A percentile compares a stretch with the other conserved stretches of the same genome.
phyloP scores from a whole-genome alignment of 2,113 vertebrate genomes.

The Erythrocercus mccallii region DNA sequence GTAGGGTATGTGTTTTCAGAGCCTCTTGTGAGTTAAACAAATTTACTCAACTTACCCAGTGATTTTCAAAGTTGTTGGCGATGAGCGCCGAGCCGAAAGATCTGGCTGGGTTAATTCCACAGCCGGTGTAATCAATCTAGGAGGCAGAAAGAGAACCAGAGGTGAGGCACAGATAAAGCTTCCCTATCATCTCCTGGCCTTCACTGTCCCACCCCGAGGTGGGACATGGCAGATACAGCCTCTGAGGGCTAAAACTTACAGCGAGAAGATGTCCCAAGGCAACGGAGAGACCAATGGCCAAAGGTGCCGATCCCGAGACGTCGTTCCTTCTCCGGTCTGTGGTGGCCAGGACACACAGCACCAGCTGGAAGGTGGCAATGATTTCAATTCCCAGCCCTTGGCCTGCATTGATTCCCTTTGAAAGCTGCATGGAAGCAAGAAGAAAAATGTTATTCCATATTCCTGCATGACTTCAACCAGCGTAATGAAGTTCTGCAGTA shows the following conservation, averaged over 20 bases:
- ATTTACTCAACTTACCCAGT: constrained; percentile 84
- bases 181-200: not conserved
- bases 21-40: not conserved
- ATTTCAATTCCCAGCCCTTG: constrained; percentile 94
- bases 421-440: constrained; percentile 57
- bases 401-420: constrained; percentile 73
- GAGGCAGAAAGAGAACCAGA: not conserved
- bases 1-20: not conserved
- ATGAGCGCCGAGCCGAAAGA: constrained; percentile 92
- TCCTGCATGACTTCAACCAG: not conserved
- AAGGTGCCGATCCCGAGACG: constrained; percentile 85
- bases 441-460: not conserved
- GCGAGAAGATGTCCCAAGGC: constrained; percentile 91
- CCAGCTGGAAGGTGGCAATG: constrained; percentile 92
- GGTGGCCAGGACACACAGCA: constrained; percentile 92
- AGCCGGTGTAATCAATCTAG: constrained; percentile 96
- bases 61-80: constrained; percentile 80
- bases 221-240: not conserved
- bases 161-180: not conserved
- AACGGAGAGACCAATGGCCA: constrained; percentile 94
- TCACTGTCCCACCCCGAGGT: too few relatives aligned
- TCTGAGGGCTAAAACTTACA: constrained; percentile 72
- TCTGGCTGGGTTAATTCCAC: constrained; percentile 95
- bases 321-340: constrained; percentile 91
- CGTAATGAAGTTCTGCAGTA: rapidly evolving